Evolutionary conservation across 2,888 invertebrate species (phyloP), one percentile per base, ranked within the genome.

Genomic region (Ormyrus rosae): DNA sequence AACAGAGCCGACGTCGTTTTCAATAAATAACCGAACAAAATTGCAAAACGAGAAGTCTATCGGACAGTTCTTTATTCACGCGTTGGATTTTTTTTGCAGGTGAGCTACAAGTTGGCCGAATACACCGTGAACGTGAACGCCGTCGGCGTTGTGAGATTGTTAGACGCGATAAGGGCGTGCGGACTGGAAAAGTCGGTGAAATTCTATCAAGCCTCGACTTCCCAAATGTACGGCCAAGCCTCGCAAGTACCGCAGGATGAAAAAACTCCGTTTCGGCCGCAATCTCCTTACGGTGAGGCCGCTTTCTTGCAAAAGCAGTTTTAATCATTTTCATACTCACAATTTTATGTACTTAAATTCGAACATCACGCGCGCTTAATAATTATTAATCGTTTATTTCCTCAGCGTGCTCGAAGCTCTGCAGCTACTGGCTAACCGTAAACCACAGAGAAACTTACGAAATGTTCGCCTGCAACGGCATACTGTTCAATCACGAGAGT

Each of bases 71-170:
- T 19, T 19, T 19, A 19, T 19, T 68, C 4, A 63, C 55, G 46
- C 69, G 11, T 67, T 34, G 2, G 48, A 19, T 69, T 69, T 13
- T 13, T 58, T 74, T 50, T 50, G 3, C 85, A 95, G 95, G 94
- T 95, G 58, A 99, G 99, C 0, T 99, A 99, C 89, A 99, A 99
- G 89, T 92, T 99, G 82, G 98, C 98, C 87, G 99, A 99, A 91
- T 99, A 99, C 88, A 99, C 99, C 0, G 98, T 99, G 0, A 98
- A 99, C 92, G 98, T 99, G 0, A 98, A 98, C 91, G 98, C 96
- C 0, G 94, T 98, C n/a, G 98, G 99, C 10, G 98, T 98, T 0
- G 92, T 99, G 46, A 93, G 98, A 84, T 92, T 99, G 53, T 91
- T 98, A 71, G 98, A 99, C 89, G 98, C 99, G 0, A 96, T 99